Base-by-base conservation (phyloP, 2,888 invertebrate genomes). In the Fragum sueziense region DNA sequence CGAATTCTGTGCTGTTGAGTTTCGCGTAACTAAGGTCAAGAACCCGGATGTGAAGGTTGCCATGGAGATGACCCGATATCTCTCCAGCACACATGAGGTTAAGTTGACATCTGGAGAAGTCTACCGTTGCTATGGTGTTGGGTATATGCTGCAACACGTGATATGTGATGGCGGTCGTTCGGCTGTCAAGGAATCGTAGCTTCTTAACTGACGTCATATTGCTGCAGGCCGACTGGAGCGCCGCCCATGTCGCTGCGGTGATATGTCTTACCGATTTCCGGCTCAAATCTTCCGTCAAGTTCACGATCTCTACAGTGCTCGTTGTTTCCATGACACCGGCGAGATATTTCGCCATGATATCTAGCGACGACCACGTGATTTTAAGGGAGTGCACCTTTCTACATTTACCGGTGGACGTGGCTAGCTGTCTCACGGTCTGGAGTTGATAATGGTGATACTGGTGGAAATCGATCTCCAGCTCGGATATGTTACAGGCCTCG, bases 131-230 rank as follows among this genome's bases (percentile, higher is more conserved):
- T 1, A 91, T 76, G 4, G 86, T 85, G 22, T 74, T 51, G 11
- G 91, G 91, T 3, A 89, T 79, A 72, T 89, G 86, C n/a, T 87
- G 88, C 17, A 91, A 73, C n/a, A 90, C 84, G 67, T 89, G 87
- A n/a, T 89, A 85, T 9, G 89, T 86, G n/a, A 91, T 83, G 22
- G 88, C 84, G 0, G 88, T 82, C 14, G 84, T 81, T 29, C 86
- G 76, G 54, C 89, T 86, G 51, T 88, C 67, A 14, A 80, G 62
- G 74, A 92, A 91, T 11, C 86, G 79, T 51, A 92, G 85, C 7
- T 77, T 76, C 41, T 83, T 72, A 2, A 89, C 85, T 47, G 84
- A 78, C 14, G 59, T 70, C 88, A 91, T 89, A 70, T 86, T 85
- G 51, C 80, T 70, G 70, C 90, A 88, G 7, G 89, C 88, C 20